Base-by-base conservation (phyloP, 2,888 invertebrate species). In the Mermis nigrescens region DNA sequence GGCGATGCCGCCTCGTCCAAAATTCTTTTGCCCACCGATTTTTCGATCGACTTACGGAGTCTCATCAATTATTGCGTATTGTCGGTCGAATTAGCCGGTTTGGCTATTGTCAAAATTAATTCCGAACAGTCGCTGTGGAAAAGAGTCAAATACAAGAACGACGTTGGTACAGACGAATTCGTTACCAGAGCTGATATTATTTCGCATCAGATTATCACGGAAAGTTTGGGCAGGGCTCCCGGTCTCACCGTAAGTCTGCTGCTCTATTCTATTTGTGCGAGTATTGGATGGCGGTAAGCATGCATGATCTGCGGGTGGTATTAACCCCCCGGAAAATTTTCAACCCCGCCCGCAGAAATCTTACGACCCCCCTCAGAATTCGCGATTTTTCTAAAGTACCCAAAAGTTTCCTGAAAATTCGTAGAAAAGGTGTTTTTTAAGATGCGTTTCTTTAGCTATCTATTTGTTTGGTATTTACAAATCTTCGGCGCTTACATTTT, bases 131-230 rank as follows among this genome's bases (percentile, higher is more conserved):
- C 48, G 12, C 24, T n/a, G 19, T 48, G 48, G 48, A 48, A 48
- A 48, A 12, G 48, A n/a, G 24, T 24, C 19, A 48, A 48, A 48
- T n/a, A 12, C 4, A 48, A 48, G 4, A 48, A 12, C 7, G 24
- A 48, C 24, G 19, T 48, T 24, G 69, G 61, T 22, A 58, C 55
- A 1, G n/a, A 67, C 0, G 71, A 71, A 57, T 61, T 71, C 3
- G 55, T 71, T 26, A 71, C 71, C 0, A 64, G 66, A 38, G 71
- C 71, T 1, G 71, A 71, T 61, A 62, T 71, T 4, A 64, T 72
- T 4, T 71, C 71, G 4, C 71, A 71, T 59, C 63, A 65, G 31
- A 60, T 71, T 24, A 71, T 71, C 32, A 53, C 68, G 31, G 69
- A 68, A 38, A 62, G 68, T 26, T 60, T 71, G 28, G 59, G 65